Conservation (phyloP, 2,797 vertebrate species). For the Lindbergichthys nudifrons region DNA sequence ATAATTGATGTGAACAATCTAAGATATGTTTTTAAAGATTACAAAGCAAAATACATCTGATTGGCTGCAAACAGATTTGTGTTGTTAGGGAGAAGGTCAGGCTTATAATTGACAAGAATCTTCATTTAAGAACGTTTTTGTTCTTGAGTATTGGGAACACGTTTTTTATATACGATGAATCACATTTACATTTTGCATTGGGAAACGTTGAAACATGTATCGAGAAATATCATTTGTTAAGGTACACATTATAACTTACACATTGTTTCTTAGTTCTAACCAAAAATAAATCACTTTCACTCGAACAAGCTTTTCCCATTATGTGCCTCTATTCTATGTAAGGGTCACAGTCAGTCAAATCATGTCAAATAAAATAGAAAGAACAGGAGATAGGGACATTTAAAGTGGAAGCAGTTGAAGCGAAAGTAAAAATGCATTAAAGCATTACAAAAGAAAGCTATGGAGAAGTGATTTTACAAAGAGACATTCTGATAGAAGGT, state of each 20-base stretch:
- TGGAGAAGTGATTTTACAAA: neutral
- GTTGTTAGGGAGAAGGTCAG: neutral
- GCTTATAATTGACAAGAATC: neutral
- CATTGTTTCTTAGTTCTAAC: neutral
- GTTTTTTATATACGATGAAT: neutral
- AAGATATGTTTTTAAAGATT: neutral
- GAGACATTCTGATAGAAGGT: conserved; percentile 7
- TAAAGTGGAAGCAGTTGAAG: conserved; percentile 11
- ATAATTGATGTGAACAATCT: neutral
- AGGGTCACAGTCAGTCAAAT: neutral
- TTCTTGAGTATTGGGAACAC: neutral
- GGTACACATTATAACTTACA: neutral
- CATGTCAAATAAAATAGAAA: neutral
- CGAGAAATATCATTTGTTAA: neutral
- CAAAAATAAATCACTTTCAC: neutral
- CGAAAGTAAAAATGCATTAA: conserved; percentile 29
- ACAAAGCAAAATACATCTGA: neutral
- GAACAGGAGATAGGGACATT: neutral
- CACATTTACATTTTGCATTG: too few species aligned
- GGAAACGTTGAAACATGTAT: neutral
- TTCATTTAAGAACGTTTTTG: neutral
- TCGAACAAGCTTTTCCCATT: neutral
- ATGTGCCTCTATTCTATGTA: neutral
- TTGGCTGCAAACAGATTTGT: conserved; percentile 1
- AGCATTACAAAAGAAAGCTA: conserved; percentile 22